These are phyloP conservation scores for Electrophaes corylata DNA, from an alignment of 2,888 invertebrate genomes.

Conservation along the genomic window DNA sequence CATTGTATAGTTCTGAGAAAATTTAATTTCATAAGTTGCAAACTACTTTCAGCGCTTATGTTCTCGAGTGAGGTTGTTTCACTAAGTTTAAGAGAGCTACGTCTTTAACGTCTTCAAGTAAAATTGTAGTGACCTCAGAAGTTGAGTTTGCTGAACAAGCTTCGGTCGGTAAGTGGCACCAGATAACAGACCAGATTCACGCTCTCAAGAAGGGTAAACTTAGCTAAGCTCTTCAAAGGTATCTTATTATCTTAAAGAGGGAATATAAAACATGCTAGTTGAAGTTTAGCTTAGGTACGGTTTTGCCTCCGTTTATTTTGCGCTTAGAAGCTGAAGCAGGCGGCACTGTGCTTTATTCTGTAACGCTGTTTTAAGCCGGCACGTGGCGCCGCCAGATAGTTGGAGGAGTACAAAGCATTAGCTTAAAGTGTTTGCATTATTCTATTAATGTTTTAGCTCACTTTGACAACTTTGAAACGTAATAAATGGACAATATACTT, in stretches of 20 bases:
- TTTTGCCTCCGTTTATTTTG: conserved; percentile 42
- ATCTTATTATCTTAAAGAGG: conserved; percentile 47
- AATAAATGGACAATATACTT: conserved; percentile 2
- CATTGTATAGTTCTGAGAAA: conserved; percentile 34
- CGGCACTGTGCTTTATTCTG: conserved; percentile 10
- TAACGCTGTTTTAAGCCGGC: conserved; percentile 27
- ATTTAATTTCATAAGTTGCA: conserved; percentile 48
- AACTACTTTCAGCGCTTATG: conserved; percentile 40
- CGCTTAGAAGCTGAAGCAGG: conserved; percentile 32
- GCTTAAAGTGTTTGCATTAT: conserved; percentile 26
- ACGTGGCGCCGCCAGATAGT: conserved; percentile 38
- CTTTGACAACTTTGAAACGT: conserved; percentile 23
- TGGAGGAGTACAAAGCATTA: conserved; percentile 34
- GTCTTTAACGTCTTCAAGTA: conserved; percentile 51
- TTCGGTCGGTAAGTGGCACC: conserved; percentile 43
- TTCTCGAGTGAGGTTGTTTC: conserved; percentile 58
- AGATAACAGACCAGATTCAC: conserved; percentile 47
- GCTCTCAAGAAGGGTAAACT: conserved; percentile 50
- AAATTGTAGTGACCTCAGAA: conserved; percentile 53
- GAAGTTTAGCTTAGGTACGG: conserved; percentile 41
- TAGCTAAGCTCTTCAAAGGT: conserved; percentile 47
- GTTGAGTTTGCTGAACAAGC: conserved; percentile 43
- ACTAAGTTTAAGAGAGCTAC: conserved; percentile 52
- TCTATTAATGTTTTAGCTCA: conserved; percentile 28
- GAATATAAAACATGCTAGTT: conserved; percentile 47